phyloP scores from a whole-genome alignment of 2,113 vertebrate genomes.

The Glareola pratincola region DNA sequence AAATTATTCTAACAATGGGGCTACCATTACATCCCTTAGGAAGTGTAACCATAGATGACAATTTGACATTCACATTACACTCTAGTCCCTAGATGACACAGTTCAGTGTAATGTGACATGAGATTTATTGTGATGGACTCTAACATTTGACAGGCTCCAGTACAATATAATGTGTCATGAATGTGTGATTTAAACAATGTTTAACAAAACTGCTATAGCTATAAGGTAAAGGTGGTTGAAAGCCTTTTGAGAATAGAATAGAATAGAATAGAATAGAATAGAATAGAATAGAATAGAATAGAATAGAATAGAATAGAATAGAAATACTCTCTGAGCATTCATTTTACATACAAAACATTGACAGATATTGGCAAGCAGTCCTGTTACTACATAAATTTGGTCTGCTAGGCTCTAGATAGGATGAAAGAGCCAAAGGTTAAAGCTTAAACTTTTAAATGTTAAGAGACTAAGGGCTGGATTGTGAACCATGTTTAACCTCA shows the following conservation, averaged over 20 bases:
- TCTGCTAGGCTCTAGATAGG: neutral
- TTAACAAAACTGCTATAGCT: neutral
- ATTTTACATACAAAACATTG: neutral
- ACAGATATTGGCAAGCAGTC: neutral
- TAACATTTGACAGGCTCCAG: neutral
- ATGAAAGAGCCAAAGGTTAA: neutral
- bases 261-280: neutral
- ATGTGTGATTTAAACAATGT: neutral
- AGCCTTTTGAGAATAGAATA: neutral
- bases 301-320: neutral
- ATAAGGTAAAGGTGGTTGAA: neutral
- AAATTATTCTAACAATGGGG: slow-evolving; percentile 17
- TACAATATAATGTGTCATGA: neutral
- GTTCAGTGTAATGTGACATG: neutral
- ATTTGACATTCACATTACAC: slow-evolving; percentile 40
- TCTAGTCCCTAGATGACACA: neutral
- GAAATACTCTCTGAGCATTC: neutral
- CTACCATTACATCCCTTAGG: neutral
- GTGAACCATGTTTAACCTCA: neutral
- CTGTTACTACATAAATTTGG: neutral
- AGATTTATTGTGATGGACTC: slow-evolving; percentile 34
- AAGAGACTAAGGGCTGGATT: neutral
- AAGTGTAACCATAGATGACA: neutral
- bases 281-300: neutral
- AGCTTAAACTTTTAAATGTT: neutral